Percentiles rank a stretch among this genome's conserved stretches.
Conservation (phyloP, 1,140 invertebrate species). For the Apis cerana region DNA sequence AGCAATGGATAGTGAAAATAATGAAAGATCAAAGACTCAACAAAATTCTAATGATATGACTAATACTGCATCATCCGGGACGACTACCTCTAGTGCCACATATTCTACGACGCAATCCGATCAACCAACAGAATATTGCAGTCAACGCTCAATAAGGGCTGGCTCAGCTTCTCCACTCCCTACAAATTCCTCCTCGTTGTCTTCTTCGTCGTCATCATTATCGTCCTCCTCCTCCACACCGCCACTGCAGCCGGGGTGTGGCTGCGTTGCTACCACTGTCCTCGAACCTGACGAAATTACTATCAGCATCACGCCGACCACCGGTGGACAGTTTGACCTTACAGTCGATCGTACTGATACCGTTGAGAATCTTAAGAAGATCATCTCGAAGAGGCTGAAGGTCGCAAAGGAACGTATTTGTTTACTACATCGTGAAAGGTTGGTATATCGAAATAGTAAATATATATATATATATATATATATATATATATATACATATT, state of each 20-base stretch:
- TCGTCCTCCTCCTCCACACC: constrained; percentile 42
- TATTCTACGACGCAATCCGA: constrained; percentile 20
- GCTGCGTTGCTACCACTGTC: constrained; percentile 72
- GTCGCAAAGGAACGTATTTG: constrained; percentile 95
- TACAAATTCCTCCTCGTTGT: constrained; percentile 34
- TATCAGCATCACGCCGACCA: constrained; percentile 93
- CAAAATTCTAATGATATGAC: constrained; percentile 29
- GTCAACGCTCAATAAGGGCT: constrained; percentile 38
- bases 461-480: too few species aligned
- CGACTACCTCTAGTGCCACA: background rate
- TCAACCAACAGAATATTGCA: constrained; percentile 33
- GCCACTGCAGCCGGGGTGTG: constrained; percentile 81
- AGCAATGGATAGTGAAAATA: constrained; percentile 68
- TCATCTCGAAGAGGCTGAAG: constrained; percentile 94
- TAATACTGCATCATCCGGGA: background rate
- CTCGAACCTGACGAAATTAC: constrained; percentile 86
- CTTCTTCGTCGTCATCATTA: constrained; percentile 36
- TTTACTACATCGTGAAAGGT: constrained; percentile 95
- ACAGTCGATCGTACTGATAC: constrained; percentile 89
- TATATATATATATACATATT: background rate
- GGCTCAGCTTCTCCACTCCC: constrained; percentile 37
- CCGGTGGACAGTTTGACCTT: constrained; percentile 93
- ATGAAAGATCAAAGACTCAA: constrained; percentile 45
- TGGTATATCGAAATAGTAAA: constrained; percentile 32
- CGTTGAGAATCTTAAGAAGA: constrained; percentile 93